These are phyloP conservation scores for Rissa tridactyla DNA, from an alignment of 2,113 vertebrate genomes.

Conservation along the genomic window DNA sequence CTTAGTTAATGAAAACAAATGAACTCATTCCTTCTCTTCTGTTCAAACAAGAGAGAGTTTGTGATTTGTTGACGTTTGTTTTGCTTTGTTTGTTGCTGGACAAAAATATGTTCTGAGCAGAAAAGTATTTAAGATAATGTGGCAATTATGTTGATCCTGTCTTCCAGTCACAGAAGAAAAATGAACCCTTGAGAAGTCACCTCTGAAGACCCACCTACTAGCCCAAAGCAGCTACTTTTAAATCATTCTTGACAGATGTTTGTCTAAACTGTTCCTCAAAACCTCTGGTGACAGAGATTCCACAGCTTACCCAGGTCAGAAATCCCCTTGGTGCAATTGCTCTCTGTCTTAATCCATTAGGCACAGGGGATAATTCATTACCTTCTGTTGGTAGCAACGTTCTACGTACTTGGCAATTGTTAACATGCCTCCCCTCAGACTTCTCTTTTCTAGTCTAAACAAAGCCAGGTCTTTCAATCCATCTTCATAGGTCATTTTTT, in stretches of 20 bases:
- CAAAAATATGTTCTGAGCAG: background rate
- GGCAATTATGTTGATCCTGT: background rate
- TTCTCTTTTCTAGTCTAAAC: background rate
- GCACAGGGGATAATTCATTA: background rate
- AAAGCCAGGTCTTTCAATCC: background rate
- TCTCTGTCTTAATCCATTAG: background rate
- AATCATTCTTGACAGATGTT: background rate
- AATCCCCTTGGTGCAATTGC: background rate
- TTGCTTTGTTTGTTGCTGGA: background rate
- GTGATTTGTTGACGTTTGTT: background rate
- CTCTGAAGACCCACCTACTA: background rate
- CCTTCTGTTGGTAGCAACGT: background rate
- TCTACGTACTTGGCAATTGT: background rate
- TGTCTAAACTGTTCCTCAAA: background rate
- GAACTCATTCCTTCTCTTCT: background rate
- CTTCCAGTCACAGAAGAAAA: background rate
- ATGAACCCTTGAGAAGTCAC: background rate
- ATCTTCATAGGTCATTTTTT: background rate
- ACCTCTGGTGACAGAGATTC: background rate
- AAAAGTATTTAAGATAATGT: background rate
- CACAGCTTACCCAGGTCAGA: background rate
- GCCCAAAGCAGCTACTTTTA: background rate
- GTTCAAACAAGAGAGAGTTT: background rate
- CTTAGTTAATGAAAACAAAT: background rate
- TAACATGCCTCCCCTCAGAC: background rate